Percentiles rank a stretch among this genome's conserved stretches.
These are phyloP conservation scores for Pyralis farinalis DNA, from an alignment of 2,888 invertebrate genomes.

Conservation along the genomic window DNA sequence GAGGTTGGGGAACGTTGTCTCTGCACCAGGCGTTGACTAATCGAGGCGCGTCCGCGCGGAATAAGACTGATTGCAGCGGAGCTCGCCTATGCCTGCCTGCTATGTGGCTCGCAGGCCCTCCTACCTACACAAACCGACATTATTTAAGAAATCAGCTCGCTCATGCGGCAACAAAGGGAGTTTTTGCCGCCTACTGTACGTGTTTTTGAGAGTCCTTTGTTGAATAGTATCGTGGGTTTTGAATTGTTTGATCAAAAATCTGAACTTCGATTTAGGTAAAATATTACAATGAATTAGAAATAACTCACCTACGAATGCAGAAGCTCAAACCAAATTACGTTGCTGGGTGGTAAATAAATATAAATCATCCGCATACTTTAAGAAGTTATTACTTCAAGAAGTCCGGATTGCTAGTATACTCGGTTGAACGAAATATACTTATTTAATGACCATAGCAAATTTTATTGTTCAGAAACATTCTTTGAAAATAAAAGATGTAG, in stretches of 20 bases:
- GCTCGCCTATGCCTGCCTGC: conserved; percentile 69
- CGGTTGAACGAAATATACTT: too few relatives aligned
- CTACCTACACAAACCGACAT: conserved; percentile 75
- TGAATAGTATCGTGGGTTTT: neutral
- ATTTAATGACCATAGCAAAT: too few relatives aligned
- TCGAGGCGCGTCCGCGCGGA: conserved; percentile 78
- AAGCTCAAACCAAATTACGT: too few relatives aligned
- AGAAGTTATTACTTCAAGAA: too few relatives aligned
- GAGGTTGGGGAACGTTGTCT: conserved; percentile 69
- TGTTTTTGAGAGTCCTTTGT: conserved; percentile 56
- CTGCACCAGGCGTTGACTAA: conserved; percentile 79
- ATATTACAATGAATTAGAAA: too few relatives aligned
- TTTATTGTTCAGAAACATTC: too few relatives aligned
- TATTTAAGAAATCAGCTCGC: conserved; percentile 78
- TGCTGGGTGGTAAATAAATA: too few relatives aligned
- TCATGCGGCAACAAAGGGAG: conserved; percentile 74
- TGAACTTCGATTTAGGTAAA: too few relatives aligned
- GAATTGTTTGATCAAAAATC: neutral
- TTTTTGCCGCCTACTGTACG: conserved; percentile 67
- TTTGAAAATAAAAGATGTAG: too few relatives aligned
- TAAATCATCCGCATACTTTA: too few relatives aligned
- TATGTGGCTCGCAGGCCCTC: conserved; percentile 61
- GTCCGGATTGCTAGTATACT: too few relatives aligned
- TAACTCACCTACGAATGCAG: too few relatives aligned
- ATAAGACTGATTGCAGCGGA: conserved; percentile 76